Base-by-base conservation (phyloP, 1,140 invertebrate species). In the Nephila pilipes region DNA sequence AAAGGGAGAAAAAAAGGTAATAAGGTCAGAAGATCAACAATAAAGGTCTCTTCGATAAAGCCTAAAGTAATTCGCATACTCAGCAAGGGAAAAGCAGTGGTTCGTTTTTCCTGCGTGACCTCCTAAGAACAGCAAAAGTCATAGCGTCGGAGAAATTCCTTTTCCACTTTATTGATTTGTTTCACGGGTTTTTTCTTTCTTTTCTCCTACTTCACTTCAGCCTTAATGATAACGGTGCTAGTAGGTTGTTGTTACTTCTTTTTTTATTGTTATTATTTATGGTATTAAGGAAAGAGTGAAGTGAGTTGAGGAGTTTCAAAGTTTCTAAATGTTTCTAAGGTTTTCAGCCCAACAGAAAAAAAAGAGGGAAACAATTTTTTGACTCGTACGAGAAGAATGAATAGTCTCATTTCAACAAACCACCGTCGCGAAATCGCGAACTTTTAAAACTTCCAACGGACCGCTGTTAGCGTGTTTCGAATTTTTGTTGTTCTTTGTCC, bases 61-160 rank as follows among this genome's bases (percentile, higher is more conserved):
- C 91, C 81, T 38, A 87, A 93, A 93, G 83, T 87, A 93, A 93
- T 93, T 93, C 91, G 83, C 91, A 93, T 93, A 93, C 91, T 93
- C 91, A 93, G 91, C 91, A 87, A 87, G 85, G 55, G 55, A 60
- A 20, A 85, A 81, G 63, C 91, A 87, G 38, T 93, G 54, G 83
- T 87, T 93, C 85, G 83, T 93, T 93, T 87, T 93, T 80, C 85
- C 87, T 87, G 83, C 85, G 83, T 93, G 91, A 93, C 83, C 85
- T 93, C 83, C 18, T 46, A 32, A 12, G 58, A 93, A 87, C 91
- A 93, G 91, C 55, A 93, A 93, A 93, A 93, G 91, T 87, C 91
- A 87, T 87, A 81, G 91, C 80, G 36, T 29, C 57, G 63, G 65
- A 69, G 85, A 92, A 92, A 93, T 87, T 93, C 91, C 85, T 87